A percentile compares a stretch with the other conserved stretches of the same genome.
Evolutionary conservation across 2,797 vertebrate species (phyloP).

Genomic region (Potorous gilbertii): DNA sequence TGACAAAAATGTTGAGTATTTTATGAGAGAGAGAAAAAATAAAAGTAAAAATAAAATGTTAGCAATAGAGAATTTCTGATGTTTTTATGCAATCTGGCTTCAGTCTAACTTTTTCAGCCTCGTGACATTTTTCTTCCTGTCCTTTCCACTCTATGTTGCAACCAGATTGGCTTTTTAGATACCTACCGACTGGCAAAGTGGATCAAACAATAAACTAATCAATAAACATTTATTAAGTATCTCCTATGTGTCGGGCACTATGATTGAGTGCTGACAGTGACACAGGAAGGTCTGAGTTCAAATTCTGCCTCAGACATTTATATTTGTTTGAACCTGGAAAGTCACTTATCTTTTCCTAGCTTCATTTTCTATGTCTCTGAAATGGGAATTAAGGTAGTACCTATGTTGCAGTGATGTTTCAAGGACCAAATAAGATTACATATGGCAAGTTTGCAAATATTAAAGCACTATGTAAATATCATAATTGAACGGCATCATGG

Average conservation of each 20-base stretch:
- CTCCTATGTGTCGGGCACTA: not conserved
- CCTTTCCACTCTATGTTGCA: not conserved
- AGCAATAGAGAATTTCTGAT: slow-evolving; percentile 28
- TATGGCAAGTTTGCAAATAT: not conserved
- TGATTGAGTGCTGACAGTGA: not conserved
- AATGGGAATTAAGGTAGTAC: not conserved
- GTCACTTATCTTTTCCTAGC: not conserved
- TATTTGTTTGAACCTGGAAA: not conserved
- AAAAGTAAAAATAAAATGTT: slow-evolving; percentile 47
- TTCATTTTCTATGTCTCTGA: not conserved
- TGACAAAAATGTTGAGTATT: slow-evolving; percentile 45
- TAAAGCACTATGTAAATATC: not conserved
- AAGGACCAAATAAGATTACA: not conserved
- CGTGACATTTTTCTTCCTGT: not conserved
- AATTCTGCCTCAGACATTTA: not conserved
- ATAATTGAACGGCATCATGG: not conserved
- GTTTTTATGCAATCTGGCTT: slow-evolving; percentile 2
- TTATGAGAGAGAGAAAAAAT: not conserved
- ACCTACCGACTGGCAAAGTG: not conserved
- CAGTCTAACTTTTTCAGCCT: not conserved
- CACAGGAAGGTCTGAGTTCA: not conserved
- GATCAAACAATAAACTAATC: not conserved
- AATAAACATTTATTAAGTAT: not conserved
- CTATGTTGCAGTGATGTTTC: not conserved
- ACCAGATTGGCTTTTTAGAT: not conserved